Percentiles rank a stretch among this genome's conserved stretches.
Conservation (phyloP, 2,797 vertebrate species). For the Hydrophis major region DNA sequence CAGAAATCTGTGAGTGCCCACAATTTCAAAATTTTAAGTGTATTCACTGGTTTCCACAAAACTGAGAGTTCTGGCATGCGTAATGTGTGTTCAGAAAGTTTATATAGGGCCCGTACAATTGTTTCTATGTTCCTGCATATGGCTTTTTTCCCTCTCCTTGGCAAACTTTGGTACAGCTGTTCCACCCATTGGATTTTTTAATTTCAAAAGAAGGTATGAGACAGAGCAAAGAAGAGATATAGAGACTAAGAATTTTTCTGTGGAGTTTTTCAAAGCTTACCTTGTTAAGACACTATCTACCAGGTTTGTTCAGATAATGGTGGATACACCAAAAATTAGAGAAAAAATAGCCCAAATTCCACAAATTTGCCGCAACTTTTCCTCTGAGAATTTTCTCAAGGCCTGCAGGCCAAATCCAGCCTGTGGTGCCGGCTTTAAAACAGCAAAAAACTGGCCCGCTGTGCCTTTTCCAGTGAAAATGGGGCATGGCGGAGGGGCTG, state of each 20-base stretch:
- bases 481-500: too few relatives aligned
- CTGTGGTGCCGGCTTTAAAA: too few relatives aligned
- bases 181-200: background rate
- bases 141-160: background rate
- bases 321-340: background rate
- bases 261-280: background rate
- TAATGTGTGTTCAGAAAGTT: too few relatives aligned
- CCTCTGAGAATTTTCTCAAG: background rate
- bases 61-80: background rate
- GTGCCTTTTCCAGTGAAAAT: too few relatives aligned
- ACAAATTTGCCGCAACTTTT: background rate
- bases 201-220: background rate
- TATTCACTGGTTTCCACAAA: background rate
- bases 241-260: background rate
- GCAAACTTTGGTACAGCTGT: background rate
- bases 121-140: background rate
- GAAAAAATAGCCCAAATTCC: background rate
- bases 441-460: too few relatives aligned
- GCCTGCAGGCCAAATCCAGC: too few relatives aligned
- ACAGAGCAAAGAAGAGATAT: background rate
- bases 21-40: background rate
- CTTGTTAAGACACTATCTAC: background rate
- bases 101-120: background rate
- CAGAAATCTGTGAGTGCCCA: background rate
- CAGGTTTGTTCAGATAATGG: background rate